A percentile compares a stretch with the other conserved stretches of the same genome.
Conservation (phyloP, 2,797 vertebrate species). For the Tapirus indicus region DNA sequence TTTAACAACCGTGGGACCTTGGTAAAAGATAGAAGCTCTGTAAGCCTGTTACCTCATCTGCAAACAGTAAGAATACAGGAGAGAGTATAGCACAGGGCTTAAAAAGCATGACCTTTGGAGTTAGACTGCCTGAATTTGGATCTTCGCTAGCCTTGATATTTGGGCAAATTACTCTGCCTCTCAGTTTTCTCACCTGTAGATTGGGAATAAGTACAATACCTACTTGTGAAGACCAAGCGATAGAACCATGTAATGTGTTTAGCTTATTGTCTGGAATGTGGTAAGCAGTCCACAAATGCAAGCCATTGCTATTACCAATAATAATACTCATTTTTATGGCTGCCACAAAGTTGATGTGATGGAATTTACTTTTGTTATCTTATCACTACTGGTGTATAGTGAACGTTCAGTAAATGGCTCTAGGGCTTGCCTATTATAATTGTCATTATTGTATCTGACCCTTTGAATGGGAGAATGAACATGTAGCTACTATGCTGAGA, state of each 20-base stretch:
- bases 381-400: neutral
- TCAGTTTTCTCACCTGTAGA: neutral
- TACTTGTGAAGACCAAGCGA: neutral
- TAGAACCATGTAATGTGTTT: neutral
- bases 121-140: neutral
- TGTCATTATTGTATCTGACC: neutral
- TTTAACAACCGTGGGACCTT: neutral
- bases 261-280: neutral
- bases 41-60: neutral
- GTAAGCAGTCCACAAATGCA: neutral
- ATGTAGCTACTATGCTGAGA: neutral
- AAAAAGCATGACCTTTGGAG: neutral
- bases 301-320: neutral
- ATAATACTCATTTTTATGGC: neutral
- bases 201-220: neutral
- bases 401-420: slow-evolving; percentile 27
- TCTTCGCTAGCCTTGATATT: neutral
- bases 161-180: neutral
- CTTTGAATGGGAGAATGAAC: slow-evolving; percentile 6
- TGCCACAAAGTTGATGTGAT: neutral
- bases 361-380: neutral
- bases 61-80: neutral
- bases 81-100: neutral
- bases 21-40: neutral
- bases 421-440: neutral